Percentiles rank a stretch among this genome's conserved stretches.
Evolutionary conservation across 2,888 invertebrate species (phyloP).

Genomic region (Cantharis rufa): DNA sequence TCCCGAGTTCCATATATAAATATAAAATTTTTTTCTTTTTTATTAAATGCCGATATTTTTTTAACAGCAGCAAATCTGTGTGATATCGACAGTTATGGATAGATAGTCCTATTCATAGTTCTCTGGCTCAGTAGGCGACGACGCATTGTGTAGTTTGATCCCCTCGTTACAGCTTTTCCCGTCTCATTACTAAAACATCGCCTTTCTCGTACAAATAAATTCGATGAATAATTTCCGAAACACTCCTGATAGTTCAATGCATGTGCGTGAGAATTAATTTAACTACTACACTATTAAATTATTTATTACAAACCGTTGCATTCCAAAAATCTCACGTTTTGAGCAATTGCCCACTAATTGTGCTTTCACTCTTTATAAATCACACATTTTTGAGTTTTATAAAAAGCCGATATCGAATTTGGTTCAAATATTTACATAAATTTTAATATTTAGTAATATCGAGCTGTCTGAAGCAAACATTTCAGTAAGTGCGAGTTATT

Average conservation of each 20-base stretch:
- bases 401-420: background rate
- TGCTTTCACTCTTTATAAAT: background rate
- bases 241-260: constrained; percentile 29
- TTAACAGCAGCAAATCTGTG: background rate
- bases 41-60: background rate
- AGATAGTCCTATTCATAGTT: constrained; percentile 46
- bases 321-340: constrained; percentile 4
- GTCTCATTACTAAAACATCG: constrained; percentile 48
- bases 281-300: constrained; percentile 37
- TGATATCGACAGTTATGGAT: constrained; percentile 48
- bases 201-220: constrained; percentile 41
- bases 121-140: constrained; percentile 48
- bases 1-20: no score
- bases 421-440: background rate
- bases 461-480: constrained; percentile 2
- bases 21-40: no score
- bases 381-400: background rate
- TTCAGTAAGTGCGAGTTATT: constrained; percentile 10
- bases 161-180: constrained; percentile 39
- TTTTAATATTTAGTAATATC: background rate
- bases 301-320: constrained; percentile 28
- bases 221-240: constrained; percentile 42
- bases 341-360: background rate
- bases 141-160: constrained; percentile 42
- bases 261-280: constrained; percentile 35